Percentiles rank a stretch among this genome's conserved stretches.
Evolutionary conservation across 1,140 invertebrate genomes (phyloP).

Genomic region (Calephelis nemesis): DNA sequence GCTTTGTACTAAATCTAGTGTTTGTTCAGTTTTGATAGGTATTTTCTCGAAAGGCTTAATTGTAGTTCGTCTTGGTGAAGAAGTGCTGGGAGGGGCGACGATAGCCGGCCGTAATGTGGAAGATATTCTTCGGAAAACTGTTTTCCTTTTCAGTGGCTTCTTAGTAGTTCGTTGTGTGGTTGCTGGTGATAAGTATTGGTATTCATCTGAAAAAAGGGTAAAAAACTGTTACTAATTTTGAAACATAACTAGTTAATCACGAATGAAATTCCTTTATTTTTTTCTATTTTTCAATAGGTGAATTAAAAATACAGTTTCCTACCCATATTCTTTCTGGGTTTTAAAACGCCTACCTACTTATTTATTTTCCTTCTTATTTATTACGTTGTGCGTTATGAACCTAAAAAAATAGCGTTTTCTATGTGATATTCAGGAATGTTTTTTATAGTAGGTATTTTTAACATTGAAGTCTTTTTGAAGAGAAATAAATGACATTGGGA

Average conservation of each 20-base stretch:
- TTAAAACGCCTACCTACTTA: no score
- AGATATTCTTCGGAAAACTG: constrained; percentile 53
- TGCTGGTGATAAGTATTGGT: constrained; percentile 62
- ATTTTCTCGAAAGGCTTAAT: constrained; percentile 63
- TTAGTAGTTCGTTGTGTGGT: constrained; percentile 49
- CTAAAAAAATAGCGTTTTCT: no score
- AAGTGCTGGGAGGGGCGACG: constrained; percentile 35
- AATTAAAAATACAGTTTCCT: no score
- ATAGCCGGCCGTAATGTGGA: constrained; percentile 49
- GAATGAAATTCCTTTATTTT: no score
- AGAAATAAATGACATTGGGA: no score
- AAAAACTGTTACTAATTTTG: background rate
- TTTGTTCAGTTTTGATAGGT: constrained; percentile 30
- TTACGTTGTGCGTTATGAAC: no score
- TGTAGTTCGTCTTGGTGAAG: constrained; percentile 43
- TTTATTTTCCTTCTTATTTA: no score
- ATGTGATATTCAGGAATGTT: no score
- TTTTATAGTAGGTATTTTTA: no score
- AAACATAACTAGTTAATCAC: background rate
- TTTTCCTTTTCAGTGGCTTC: constrained; percentile 49
- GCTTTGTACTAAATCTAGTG: constrained; percentile 29
- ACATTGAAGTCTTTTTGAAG: no score
- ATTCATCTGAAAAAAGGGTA: constrained; percentile 54
- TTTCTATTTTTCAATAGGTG: no score
- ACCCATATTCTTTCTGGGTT: no score